These are phyloP conservation scores for Entelurus aequoreus DNA, from an alignment of 2,113 vertebrate species.

Conservation along the genomic window DNA sequence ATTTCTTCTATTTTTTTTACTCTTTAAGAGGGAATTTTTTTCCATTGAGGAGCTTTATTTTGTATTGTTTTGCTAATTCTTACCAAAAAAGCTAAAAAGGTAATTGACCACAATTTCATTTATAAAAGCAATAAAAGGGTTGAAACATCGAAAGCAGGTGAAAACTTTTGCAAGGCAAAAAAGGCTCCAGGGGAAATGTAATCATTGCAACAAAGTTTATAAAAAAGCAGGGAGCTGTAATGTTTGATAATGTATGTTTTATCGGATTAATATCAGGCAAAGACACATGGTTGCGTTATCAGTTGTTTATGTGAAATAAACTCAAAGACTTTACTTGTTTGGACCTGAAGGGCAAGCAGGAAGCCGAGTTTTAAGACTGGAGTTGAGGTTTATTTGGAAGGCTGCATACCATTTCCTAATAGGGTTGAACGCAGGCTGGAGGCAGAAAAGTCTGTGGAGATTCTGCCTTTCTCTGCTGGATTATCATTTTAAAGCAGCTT, in stretches of 20 bases:
- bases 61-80: too few relatives aligned
- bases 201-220: background rate
- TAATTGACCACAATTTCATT: too few relatives aligned
- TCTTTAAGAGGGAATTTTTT: too few relatives aligned
- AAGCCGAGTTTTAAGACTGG: constrained; percentile 67
- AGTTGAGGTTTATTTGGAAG: constrained; percentile 61
- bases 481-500: constrained; percentile 79
- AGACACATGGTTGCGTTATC: background rate
- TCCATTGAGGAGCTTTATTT: too few relatives aligned
- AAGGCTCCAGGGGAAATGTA: background rate
- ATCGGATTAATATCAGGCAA: background rate
- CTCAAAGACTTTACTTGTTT: constrained; percentile 21
- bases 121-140: too few relatives aligned
- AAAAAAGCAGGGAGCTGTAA: background rate
- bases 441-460: constrained; percentile 69
- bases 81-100: too few relatives aligned
- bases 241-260: background rate
- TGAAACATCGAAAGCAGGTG: too few relatives aligned
- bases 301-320: constrained; percentile 16
- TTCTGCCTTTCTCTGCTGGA: constrained; percentile 70
- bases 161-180: background rate
- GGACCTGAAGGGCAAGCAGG: constrained; percentile 42
- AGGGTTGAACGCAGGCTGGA: constrained; percentile 68
- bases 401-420: constrained; percentile 77
- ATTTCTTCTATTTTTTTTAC: too few relatives aligned